These are phyloP conservation scores for Drosophila nr. medialis DNA, from an alignment of 2,888 invertebrate genomes.

Conservation along the genomic window DNA sequence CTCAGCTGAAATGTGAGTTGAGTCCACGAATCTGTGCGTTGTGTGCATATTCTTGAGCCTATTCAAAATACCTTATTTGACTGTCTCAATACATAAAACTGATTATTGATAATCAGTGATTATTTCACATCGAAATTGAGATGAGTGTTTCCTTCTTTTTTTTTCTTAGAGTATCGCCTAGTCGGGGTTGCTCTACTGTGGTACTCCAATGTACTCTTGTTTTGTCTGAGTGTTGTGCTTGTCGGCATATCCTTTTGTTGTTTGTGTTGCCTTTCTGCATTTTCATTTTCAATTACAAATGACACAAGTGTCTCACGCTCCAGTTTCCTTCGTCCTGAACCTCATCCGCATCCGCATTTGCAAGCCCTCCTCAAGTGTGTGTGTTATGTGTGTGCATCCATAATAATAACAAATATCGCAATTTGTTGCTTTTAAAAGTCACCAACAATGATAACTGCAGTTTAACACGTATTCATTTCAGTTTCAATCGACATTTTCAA, in stretches of 20 bases:
- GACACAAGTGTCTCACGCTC: conserved; percentile 80
- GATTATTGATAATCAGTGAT: background rate
- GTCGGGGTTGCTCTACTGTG: background rate
- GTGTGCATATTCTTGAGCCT: background rate
- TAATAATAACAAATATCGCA: conserved; percentile 69
- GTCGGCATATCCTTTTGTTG: conserved; percentile 57
- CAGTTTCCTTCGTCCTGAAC: conserved; percentile 50
- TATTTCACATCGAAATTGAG: background rate
- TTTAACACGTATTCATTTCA: conserved; percentile 55
- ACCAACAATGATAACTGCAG: conserved; percentile 39
- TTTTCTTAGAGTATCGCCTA: conserved; percentile 5
- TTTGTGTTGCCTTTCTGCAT: conserved; percentile 57
- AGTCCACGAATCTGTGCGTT: background rate
- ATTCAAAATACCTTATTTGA: background rate
- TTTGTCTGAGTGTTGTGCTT: conserved; percentile 33
- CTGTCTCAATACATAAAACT: background rate
- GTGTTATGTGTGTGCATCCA: conserved; percentile 39
- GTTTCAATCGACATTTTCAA: conserved; percentile 14
- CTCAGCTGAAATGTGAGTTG: too few relatives aligned
- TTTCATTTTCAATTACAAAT: conserved; percentile 80
- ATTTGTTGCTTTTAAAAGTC: conserved; percentile 61
- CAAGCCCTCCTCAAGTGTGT: conserved; percentile 26
- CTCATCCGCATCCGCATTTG: conserved; percentile 14
- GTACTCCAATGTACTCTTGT: conserved; percentile 14
- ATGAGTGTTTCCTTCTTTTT: background rate